Evolutionary conservation across 2,113 vertebrate genomes (phyloP).

Genomic region (Podarcis raffonei): DNA sequence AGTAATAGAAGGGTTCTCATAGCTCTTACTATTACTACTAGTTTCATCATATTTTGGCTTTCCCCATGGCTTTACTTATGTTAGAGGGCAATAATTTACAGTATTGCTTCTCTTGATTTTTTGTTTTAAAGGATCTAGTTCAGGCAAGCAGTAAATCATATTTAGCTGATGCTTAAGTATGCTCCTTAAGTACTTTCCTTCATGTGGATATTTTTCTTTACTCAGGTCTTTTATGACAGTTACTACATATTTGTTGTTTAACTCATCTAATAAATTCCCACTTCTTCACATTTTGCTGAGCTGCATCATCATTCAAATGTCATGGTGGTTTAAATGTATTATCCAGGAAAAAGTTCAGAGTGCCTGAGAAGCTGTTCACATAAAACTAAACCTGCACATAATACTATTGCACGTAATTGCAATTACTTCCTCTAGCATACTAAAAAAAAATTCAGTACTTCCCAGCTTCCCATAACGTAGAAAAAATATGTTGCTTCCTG

Average conservation of each 20-base stretch:
- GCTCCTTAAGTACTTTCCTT: background rate
- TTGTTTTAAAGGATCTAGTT: background rate
- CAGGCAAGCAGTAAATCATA: constrained; percentile 1
- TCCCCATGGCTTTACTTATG: background rate
- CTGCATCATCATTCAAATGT: background rate
- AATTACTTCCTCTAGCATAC: background rate
- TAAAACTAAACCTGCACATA: background rate
- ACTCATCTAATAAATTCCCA: background rate
- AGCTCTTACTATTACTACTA: background rate
- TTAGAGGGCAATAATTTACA: background rate
- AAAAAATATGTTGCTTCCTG: background rate
- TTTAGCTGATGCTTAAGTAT: background rate
- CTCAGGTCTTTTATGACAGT: background rate
- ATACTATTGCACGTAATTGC: background rate
- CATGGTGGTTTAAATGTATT: background rate
- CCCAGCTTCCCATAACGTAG: background rate
- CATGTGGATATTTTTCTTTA: background rate
- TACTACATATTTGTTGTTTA: constrained; percentile 1
- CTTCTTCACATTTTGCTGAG: background rate
- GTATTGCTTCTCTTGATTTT: background rate
- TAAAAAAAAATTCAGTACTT: background rate
- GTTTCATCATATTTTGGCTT: constrained; percentile 1
- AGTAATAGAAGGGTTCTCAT: background rate
- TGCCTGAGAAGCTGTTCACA: background rate
- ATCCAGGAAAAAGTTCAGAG: background rate